Percentiles rank a stretch among this genome's conserved stretches.
Evolutionary conservation across 1,140 invertebrate species (phyloP).

Genomic region (Lordiphosa clarofinis): DNA sequence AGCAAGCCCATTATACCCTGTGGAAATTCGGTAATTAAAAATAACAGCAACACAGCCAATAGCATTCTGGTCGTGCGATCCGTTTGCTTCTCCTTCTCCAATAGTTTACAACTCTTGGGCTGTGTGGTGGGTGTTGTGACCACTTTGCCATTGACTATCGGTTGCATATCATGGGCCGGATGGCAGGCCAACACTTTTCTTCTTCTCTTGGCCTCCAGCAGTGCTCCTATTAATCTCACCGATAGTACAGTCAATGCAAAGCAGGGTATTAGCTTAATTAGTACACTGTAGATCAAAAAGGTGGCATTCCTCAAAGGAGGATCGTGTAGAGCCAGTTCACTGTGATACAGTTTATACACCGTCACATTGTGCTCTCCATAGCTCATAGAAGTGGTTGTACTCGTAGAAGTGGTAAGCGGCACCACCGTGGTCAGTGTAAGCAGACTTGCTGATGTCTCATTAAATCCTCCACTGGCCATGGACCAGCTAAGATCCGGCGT

Average conservation of each 20-base stretch:
- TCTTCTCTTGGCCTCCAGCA: slow-evolving; percentile 87
- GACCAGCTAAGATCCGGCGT: slow-evolving; percentile 49
- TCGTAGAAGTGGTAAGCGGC: slow-evolving; percentile 22
- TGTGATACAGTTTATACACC: slow-evolving; percentile 59
- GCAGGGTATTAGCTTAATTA: slow-evolving; percentile 93
- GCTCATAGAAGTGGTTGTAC: background rate
- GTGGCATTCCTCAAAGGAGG: slow-evolving; percentile 81
- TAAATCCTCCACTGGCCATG: slow-evolving; percentile 5
- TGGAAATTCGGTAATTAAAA: slow-evolving; percentile 92
- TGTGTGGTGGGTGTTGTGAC: slow-evolving; percentile 71
- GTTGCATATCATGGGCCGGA: slow-evolving; percentile 80
- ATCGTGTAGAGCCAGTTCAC: slow-evolving; percentile 61
- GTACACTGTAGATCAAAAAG: slow-evolving; percentile 92
- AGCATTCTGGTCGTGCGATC: slow-evolving; percentile 97
- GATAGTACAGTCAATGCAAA: slow-evolving; percentile 90
- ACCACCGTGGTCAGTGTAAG: slow-evolving; percentile 21
- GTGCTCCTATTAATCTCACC: slow-evolving; percentile 87
- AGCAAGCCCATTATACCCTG: slow-evolving; percentile 91
- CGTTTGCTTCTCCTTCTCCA: slow-evolving; percentile 86
- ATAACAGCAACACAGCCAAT: slow-evolving; percentile 93
- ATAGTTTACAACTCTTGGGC: slow-evolving; percentile 79
- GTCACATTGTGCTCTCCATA: slow-evolving; percentile 60
- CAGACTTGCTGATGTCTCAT: slow-evolving; percentile 22
- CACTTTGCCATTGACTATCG: slow-evolving; percentile 76
- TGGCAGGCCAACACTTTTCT: slow-evolving; percentile 85